Evolutionary conservation across 1,140 invertebrate species (phyloP), one percentile per base, ranked within the genome.

Genomic region (Penaeus japonicus): DNA sequence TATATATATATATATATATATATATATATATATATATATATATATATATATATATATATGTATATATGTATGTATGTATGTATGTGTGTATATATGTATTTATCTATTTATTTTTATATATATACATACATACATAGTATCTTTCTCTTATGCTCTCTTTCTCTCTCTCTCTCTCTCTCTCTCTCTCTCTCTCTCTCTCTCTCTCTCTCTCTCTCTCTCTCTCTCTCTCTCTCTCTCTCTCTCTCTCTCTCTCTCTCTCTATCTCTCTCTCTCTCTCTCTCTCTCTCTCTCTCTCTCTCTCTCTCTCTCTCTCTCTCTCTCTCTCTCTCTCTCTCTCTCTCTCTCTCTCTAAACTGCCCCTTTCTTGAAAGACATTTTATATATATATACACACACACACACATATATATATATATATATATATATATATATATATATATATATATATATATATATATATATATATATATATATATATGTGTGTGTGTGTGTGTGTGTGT

Each of bases 1-100:
- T 80, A 54, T 54, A 78, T 78, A 78, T 78, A 78, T 78, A 39
- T 78, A 78, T 78, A 78, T 39, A 78, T 78, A 78, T 78, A 78
- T 39, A 78, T 39, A 78, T 78, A 78, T 78, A 78, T 78, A 78
- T 39, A 78, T 78, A 78, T 78, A 39, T 78, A 39, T 78, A 78
- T 78, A 39, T 78, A 39, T 39, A 79, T 39, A 39, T 79, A 47
- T 79, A 39, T 39, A 39, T 78, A 78, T 78, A 79, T 39, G 35
- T 24, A 77, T 65, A 65, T 65, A 65, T 65, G 27, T 65, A 65
- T 65, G 27, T 65, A 65, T 65, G 27, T 65, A 65, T 65, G 27
- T 65, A 65, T 65, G 27, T 65, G 27, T 65, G 15, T 65, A 65
- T 65, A 17, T 65, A 65, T 30, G n/a, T 82, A 24, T 82, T 7